Percentiles rank a stretch among this genome's conserved stretches.
phyloP scores from a whole-genome alignment of 1,140 invertebrate genomes.

The Vanessa tameamea region DNA sequence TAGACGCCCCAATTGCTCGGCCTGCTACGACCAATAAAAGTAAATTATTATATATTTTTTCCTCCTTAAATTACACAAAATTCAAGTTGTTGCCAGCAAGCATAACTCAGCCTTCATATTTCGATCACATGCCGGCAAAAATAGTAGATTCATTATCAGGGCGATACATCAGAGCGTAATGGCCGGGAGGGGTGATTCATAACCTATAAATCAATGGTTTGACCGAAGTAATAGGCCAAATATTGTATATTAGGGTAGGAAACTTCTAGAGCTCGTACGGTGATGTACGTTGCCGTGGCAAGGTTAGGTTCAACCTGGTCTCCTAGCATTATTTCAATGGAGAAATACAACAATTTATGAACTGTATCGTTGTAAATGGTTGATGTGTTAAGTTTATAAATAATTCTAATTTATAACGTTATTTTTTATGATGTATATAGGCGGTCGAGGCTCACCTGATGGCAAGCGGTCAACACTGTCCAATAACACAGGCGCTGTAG shows the following conservation, averaged over 20 bases:
- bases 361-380: too few species aligned
- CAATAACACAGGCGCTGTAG: too few species aligned
- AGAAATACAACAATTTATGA: too few species aligned
- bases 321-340: too few species aligned
- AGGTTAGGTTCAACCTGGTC: too few species aligned
- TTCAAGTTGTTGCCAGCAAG: background rate
- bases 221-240: slow-evolving; percentile 69
- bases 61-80: background rate
- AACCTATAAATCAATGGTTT: slow-evolving; percentile 77
- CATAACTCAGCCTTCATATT: slow-evolving; percentile 72
- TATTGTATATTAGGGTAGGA: slow-evolving; percentile 47
- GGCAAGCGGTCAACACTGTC: too few species aligned
- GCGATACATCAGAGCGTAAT: slow-evolving; percentile 73
- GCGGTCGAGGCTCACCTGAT: too few species aligned
- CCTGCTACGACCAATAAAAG: too few species aligned
- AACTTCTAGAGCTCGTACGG: background rate
- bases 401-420: too few species aligned
- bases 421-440: too few species aligned
- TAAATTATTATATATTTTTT: background rate
- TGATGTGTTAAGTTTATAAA: too few species aligned
- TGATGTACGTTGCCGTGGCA: background rate
- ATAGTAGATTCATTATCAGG: slow-evolving; percentile 76
- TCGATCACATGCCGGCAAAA: slow-evolving; percentile 71
- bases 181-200: slow-evolving; percentile 70
- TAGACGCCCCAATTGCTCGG: too few species aligned